Base-by-base conservation (phyloP, 1,140 invertebrate species). In the Scylla paramamosain region DNA sequence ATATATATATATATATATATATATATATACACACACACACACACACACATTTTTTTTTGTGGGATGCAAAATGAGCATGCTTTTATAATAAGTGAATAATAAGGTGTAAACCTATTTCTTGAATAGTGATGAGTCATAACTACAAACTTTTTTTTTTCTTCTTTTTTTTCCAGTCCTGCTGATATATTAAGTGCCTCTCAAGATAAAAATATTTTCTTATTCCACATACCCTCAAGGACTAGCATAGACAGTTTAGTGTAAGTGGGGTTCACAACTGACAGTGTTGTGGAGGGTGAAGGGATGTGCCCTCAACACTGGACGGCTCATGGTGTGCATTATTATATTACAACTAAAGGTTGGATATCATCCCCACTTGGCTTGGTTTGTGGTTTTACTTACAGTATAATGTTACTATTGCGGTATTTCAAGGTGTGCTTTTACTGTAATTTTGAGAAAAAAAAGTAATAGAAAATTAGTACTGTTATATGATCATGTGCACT, bases 151-250 rank as follows among this genome's bases (percentile, higher is more conserved):
- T 82, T 82, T 39, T 39, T 39, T 39, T 39, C 6, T 39, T 39
- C 6, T 39, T 39, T 39, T 39, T 39, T 6, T 39, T 29, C 25
- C 16, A 89, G 39, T 20, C 59, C 48, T 91, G 89, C 46, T 59
- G 59, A 59, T 91, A 31, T 59, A 91, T 91, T 91, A 91, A 91
- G 89, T 91, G 89, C 89, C 89, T 91, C 28, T 16, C 46, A 89
- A 89, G 39, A 91, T 91, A 8, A 59, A 59, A 91, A 59, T 91
- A 91, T 91, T 91, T 91, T 91, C 48, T 31, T 91, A 91, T 91
- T 91, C 48, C 48, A 59, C 46, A 16, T 59, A 91, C 31, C 46
- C 45, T 91, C 45, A 59, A 59, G 14, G 28, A 59, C 48, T 59
- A 91, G 46, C 10, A 59, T 29, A 91, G 45, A 59, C 89, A 52